Conservation (phyloP, 2,797 vertebrate species). For the Ctenopoma kingsleyae region DNA sequence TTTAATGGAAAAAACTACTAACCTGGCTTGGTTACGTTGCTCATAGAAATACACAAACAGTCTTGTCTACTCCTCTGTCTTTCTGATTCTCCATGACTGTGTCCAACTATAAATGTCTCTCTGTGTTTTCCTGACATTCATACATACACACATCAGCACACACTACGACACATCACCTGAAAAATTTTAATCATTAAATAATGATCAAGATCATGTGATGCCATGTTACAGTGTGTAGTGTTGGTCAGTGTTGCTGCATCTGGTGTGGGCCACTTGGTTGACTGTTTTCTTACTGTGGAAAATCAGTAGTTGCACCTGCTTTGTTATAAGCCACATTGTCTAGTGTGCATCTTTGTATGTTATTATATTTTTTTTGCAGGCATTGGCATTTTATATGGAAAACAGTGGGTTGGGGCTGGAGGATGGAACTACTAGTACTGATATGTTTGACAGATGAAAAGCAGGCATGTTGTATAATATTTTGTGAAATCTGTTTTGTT, state of each 20-base stretch:
- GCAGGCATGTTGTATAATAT: background rate
- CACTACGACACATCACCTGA: conserved; percentile 6
- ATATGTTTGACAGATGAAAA: background rate
- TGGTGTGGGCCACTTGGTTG: background rate
- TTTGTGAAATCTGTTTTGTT: background rate
- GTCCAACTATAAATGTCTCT: conserved; percentile 40
- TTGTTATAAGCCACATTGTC: background rate
- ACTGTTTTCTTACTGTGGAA: background rate
- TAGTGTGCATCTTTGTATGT: background rate
- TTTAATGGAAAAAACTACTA: conserved; percentile 57
- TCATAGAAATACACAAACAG: conserved; percentile 56
- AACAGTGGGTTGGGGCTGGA: too few species aligned
- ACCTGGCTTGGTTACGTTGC: conserved; percentile 65
- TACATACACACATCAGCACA: conserved; percentile 1
- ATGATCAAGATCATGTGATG: conserved; percentile 41
- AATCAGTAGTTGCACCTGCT: background rate
- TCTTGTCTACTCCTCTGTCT: conserved; percentile 30
- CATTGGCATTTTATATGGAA: too few species aligned
- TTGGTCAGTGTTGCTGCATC: too few species aligned
- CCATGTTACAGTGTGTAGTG: conserved; percentile 8
- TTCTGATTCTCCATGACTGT: conserved; percentile 47
- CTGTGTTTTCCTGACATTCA: background rate
- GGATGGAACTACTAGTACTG: too few species aligned
- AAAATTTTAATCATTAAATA: conserved; percentile 21
- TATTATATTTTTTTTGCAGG: too few species aligned